Percentiles rank a stretch among this genome's conserved stretches.
Evolutionary conservation across 2,888 invertebrate genomes (phyloP).

Genomic region (Microchrysa polita): DNA sequence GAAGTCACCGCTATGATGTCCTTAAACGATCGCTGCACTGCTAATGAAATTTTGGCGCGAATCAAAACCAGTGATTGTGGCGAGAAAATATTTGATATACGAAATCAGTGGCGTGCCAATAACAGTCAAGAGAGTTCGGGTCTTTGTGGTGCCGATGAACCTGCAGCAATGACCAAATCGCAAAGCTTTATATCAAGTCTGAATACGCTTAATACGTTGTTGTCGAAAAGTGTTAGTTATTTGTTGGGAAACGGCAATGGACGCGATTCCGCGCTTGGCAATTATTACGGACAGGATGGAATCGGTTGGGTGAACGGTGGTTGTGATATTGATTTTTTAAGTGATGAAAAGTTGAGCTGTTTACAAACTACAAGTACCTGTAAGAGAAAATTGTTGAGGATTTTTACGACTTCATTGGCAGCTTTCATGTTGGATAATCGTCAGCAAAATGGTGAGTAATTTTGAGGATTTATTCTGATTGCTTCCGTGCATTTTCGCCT

Average conservation of each 20-base stretch:
- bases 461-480: no score
- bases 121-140: background rate
- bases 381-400: conserved; percentile 59
- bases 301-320: background rate
- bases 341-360: conserved; percentile 34
- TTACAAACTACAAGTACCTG: conserved; percentile 51
- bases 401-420: conserved; percentile 62
- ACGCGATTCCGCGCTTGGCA: background rate
- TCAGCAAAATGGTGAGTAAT: conserved; percentile 59
- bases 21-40: background rate
- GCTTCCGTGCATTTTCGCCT: no score
- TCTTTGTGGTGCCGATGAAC: background rate
- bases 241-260: conserved; percentile 35
- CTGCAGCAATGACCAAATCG: background rate
- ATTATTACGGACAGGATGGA: background rate
- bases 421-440: conserved; percentile 60
- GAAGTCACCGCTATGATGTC: conserved; percentile 42
- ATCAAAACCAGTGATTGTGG: conserved; percentile 38
- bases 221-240: conserved; percentile 26
- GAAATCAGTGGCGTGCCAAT: conserved; percentile 38
- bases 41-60: conserved; percentile 41
- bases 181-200: background rate
- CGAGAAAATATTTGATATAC: conserved; percentile 47
- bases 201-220: conserved; percentile 5
- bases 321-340: conserved; percentile 14